Conservation (phyloP, 2,113 vertebrate species). For the Gymnorhina tibicen region DNA sequence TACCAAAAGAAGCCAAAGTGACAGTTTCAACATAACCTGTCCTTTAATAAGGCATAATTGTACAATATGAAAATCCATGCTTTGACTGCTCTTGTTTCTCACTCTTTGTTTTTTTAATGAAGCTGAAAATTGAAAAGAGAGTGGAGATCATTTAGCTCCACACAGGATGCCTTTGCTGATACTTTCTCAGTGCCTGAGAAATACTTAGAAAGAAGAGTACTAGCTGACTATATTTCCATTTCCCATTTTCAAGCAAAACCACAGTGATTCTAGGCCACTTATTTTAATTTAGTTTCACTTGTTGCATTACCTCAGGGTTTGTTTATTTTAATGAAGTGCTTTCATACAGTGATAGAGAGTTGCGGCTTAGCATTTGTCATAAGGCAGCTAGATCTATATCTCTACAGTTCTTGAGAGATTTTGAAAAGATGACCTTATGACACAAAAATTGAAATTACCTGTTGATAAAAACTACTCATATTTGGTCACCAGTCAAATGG, state of each 20-base stretch:
- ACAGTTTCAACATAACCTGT: background rate
- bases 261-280: background rate
- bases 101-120: background rate
- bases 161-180: background rate
- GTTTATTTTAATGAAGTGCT: background rate
- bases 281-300: background rate
- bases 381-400: background rate
- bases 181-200: background rate
- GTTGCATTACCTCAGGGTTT: background rate
- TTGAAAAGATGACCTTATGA: background rate
- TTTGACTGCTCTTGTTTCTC: background rate
- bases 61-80: background rate
- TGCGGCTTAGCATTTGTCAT: background rate
- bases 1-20: background rate
- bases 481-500: background rate
- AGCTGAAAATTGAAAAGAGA: background rate
- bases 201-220: background rate
- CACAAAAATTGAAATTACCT: background rate
- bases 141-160: background rate
- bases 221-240: background rate
- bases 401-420: background rate
- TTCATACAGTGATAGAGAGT: background rate
- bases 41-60: background rate
- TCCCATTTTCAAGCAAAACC: background rate
- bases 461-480: background rate